Percentiles rank a stretch among this genome's conserved stretches.
phyloP scores from a whole-genome alignment of 2,797 vertebrate genomes.

The Pogoniulus pusillus region DNA sequence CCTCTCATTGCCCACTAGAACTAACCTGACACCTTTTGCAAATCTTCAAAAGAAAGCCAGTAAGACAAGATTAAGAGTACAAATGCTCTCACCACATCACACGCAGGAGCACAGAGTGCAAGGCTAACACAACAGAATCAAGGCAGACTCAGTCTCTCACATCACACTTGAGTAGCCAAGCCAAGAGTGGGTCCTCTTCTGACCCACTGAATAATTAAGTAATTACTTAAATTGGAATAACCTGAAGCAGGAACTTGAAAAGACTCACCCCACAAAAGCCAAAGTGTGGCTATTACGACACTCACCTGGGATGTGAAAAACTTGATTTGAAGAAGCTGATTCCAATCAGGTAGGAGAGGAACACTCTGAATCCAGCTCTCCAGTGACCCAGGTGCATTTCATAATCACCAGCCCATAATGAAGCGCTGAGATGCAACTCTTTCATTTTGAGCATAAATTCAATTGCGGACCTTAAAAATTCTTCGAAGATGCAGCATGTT shows the following conservation, averaged over 20 bases:
- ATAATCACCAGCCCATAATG: constrained; percentile 58
- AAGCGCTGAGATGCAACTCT: constrained; percentile 56
- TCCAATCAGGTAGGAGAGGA: constrained; percentile 39
- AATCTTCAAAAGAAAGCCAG: not conserved
- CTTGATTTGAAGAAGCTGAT: constrained; percentile 52
- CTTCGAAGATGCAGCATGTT: constrained; percentile 49
- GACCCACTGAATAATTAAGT: constrained; percentile 5
- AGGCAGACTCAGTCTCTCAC: not conserved
- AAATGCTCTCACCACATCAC: not conserved
- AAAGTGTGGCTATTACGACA: not conserved
- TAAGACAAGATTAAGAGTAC: not conserved
- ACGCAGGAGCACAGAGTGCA: rapidly evolving
- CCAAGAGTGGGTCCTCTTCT: not conserved
- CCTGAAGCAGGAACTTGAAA: constrained; percentile 26
- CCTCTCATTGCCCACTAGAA: not conserved
- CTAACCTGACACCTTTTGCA: not conserved
- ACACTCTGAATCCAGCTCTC: constrained; percentile 32
- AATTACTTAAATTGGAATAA: constrained; percentile 20
- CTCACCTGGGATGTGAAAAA: constrained; percentile 49
- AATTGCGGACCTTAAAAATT: constrained; percentile 45
- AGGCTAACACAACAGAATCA: not conserved
- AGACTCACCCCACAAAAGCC: not conserved
- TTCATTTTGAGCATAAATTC: constrained; percentile 60
- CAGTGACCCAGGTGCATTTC: constrained; percentile 62
- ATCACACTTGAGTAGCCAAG: not conserved